Evolutionary conservation across 2,797 vertebrate genomes (phyloP), one percentile per base, ranked within the genome.

Genomic region (Trichosurus vulpecula): DNA sequence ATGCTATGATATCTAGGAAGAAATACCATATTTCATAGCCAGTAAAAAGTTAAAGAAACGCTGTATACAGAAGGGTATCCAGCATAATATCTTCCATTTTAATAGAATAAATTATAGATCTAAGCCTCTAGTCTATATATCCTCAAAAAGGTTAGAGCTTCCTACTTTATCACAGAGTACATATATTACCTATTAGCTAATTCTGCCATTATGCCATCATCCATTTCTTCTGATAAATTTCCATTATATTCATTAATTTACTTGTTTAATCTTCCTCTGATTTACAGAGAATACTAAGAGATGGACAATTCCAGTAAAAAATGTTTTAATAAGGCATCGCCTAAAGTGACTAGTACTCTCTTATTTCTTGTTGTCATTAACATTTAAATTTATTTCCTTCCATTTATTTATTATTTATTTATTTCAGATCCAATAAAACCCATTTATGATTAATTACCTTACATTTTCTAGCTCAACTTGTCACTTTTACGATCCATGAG

Each of bases 201-300:
- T 31, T 47, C 0, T 53, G 16, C 4, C 30, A 95, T 22, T 95
- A 12, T 91, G 8, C 10, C 57, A 55, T 57, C n/a, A 93, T 53
- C 90, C 66, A 91, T 47, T 94, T 97, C 58, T 94, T 94, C 93
- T 96, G 90, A 10, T 55, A 91, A 94, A 2, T 41, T 41, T 54
- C 27, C 66, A 93, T 9, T 96, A 2, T 74, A 92, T 47, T 94
- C 53, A 57, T 6, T 74, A 29, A 47, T 66, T 87, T 93, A 54
- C 6, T 90, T 53, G 25, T 87, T 87, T 27, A 27, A 87, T 51
- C 93, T 95, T 92, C 10, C 47, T 96, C 14, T 94, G 90, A 96
- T 81, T 91, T 54, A 90, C 56, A 92, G 91, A 93, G 92, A 94
- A 54, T 25, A 81, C 3, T 74, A 27, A 47, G 2, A 47, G 87